Conservation (phyloP, 2,888 invertebrate genomes). For the Rhopalosiphum nymphaeae region DNA sequence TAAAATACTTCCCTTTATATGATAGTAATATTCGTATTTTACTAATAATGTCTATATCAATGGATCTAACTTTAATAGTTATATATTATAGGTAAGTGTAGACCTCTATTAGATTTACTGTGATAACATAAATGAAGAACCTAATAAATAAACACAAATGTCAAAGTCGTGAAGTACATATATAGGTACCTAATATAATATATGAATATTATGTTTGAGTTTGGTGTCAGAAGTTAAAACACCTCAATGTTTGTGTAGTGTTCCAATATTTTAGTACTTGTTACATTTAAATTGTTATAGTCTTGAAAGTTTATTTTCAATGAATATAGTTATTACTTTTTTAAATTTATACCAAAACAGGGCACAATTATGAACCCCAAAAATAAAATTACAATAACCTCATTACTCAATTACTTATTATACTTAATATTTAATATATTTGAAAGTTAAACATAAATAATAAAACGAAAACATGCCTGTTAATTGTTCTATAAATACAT, state of each 20-base stretch:
- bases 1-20: conserved; percentile 42
- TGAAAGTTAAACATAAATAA: neutral
- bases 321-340: neutral
- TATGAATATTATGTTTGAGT: neutral
- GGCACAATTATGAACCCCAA: neutral
- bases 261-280: neutral
- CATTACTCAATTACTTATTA: neutral
- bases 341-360: neutral
- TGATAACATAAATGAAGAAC: neutral
- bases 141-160: conserved; percentile 11
- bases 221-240: neutral
- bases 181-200: neutral
- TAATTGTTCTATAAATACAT: conserved; percentile 26
- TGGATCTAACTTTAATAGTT: conserved; percentile 1
- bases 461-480: conserved; percentile 2
- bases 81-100: neutral
- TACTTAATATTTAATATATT: neutral
- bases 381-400: neutral
- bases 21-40: neutral
- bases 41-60: conserved; percentile 6
- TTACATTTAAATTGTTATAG: neutral
- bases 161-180: conserved; percentile 7
- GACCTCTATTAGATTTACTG: neutral
- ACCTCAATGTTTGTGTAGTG: neutral
- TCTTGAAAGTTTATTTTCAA: neutral